Evolutionary conservation across 2,797 vertebrate genomes (phyloP), one percentile per base, ranked within the genome.

Genomic region (Distichodus sexfasciatus): DNA sequence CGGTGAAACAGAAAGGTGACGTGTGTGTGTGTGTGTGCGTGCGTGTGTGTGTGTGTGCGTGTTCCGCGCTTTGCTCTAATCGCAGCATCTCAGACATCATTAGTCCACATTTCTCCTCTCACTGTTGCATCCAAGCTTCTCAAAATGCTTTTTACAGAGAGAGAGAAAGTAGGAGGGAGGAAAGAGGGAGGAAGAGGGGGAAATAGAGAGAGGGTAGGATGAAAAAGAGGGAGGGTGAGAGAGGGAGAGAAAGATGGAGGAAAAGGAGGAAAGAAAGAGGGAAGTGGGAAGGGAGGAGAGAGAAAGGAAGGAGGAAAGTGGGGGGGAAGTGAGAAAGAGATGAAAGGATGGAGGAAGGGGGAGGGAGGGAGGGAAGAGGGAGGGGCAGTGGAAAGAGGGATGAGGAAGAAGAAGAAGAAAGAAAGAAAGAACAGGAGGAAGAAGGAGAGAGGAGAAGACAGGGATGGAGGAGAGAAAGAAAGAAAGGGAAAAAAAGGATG

Each of bases 41-140:
- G 44, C 17, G 10, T 43, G 46, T 58, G 33, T 59, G 44, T 48
- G 41, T 12, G 0, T 23, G 9, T 50, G 21, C 6, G 26, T 63
- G 36, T 67, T 19, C 53, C 8, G 15, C n/a, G 19, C 38, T 53
- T 23, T 61, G 44, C 5, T 59, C 51, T 31, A 33, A n/a, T 55
- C 36, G 24, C 41, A 46, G 23, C 31, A 19, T 59, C 50, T 65
- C 26, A 28, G 29, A 59, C 48, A 15, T 66, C 15, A 46, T 71
- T 63, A 44, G 12, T 26, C 17, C 24, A 14, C n/a, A 3, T 17
- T 29, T 26, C 26, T 36, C 33, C 14, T 50, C 19, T 61, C 46
- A 14, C 40, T 29, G n/a, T 35, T 33, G 54, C 28, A 11, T 31
- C 31, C 36, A 7, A 10, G 10, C 8, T 35, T 55, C 31, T 21